A percentile compares a stretch with the other conserved stretches of the same genome.
phyloP scores from a whole-genome alignment of 2,113 vertebrate species.

The Columba livia region DNA sequence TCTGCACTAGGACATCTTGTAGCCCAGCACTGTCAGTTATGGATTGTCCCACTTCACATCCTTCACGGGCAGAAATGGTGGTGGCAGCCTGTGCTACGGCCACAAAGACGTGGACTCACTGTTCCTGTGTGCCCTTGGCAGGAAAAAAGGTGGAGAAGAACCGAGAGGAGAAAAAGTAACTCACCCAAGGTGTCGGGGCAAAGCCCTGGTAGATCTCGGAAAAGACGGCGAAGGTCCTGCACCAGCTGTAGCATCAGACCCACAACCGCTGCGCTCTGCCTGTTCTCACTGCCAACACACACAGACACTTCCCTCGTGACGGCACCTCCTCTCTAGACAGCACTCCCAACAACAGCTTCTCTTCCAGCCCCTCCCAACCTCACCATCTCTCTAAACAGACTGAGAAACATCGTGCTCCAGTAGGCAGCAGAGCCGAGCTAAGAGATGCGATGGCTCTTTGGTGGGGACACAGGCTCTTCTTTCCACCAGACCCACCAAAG shows the following conservation, averaged over 20 bases:
- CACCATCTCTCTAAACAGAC: background rate
- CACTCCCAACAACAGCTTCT: background rate
- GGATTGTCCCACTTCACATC: background rate
- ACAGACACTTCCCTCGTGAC: background rate
- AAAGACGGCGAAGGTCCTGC: background rate
- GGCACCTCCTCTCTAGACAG: slow-evolving; percentile 18
- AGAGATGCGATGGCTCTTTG: fast-evolving
- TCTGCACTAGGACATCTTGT: background rate
- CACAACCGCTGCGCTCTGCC: fast-evolving
- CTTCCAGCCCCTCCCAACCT: slow-evolving; percentile 2
- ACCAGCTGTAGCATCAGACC: background rate
- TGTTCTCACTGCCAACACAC: background rate
- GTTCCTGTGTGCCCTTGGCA: background rate
- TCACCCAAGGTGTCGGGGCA: background rate
- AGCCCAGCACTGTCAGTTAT: background rate
- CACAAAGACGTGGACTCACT: fast-evolving
- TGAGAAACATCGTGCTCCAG: background rate
- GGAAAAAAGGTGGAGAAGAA: background rate
- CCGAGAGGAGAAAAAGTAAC: background rate
- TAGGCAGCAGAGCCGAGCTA: background rate
- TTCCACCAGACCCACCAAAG: background rate
- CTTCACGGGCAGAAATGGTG: fast-evolving
- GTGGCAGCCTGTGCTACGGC: background rate
- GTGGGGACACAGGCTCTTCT: background rate
- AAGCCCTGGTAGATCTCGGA: background rate